Evolutionary conservation across 1,140 invertebrate genomes (phyloP).

Genomic region (Cydia strobilella): DNA sequence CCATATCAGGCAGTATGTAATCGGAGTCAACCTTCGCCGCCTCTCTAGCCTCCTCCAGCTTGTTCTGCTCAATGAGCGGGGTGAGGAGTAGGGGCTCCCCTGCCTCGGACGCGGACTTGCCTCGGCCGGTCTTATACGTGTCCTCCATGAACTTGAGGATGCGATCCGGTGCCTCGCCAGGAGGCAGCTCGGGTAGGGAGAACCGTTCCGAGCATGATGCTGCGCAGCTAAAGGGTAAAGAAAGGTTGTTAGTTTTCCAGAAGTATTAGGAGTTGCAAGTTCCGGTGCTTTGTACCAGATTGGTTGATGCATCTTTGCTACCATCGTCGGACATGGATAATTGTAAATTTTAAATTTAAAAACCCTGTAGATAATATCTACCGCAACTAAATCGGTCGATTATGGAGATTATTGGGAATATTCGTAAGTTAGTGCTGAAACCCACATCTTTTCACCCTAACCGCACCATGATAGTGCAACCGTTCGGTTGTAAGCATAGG

Average conservation of each 20-base stretch:
- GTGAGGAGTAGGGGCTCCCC: conserved; percentile 69
- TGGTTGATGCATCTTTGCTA: too few relatives aligned
- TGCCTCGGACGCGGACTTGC: conserved; percentile 46
- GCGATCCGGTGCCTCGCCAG: conserved; percentile 68
- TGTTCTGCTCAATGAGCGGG: conserved; percentile 64
- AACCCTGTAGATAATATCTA: too few relatives aligned
- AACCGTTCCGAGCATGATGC: conserved; percentile 47
- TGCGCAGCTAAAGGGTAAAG: conserved; percentile 43
- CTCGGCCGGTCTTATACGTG: conserved; percentile 55
- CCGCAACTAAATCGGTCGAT: too few relatives aligned
- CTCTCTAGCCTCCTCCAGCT: conserved; percentile 64
- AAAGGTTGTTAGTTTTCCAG: background rate
- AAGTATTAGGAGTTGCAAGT: background rate
- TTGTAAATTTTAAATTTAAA: too few relatives aligned
- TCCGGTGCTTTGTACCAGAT: too few relatives aligned
- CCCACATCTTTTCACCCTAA: too few relatives aligned
- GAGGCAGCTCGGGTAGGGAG: conserved; percentile 59
- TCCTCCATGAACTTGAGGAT: conserved; percentile 69
- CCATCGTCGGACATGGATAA: too few relatives aligned
- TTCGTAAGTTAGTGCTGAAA: too few relatives aligned
- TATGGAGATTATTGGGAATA: too few relatives aligned
- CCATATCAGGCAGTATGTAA: conserved; percentile 63
- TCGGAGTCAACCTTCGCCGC: conserved; percentile 68
- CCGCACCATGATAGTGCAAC: too few relatives aligned
- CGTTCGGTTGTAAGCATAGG: too few relatives aligned